Conservation (phyloP, 2,797 vertebrate species). For the Avahi laniger region DNA sequence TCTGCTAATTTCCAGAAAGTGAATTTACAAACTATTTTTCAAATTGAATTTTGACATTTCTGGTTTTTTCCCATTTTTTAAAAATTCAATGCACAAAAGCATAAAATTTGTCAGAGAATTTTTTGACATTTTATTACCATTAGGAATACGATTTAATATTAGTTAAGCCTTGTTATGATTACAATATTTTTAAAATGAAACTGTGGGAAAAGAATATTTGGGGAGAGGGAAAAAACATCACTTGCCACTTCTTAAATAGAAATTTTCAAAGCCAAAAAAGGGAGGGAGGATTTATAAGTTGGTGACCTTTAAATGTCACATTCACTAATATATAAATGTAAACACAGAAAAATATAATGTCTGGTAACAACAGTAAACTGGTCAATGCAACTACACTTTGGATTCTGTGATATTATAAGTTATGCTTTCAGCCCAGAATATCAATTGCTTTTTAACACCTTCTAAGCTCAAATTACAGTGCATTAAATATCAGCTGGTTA, state of each 20-base stretch:
- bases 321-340: conserved; percentile 70
- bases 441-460: conserved; percentile 60
- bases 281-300: conserved; percentile 50
- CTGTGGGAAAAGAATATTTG: conserved; percentile 31
- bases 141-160: conserved; percentile 54
- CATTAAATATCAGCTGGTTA: conserved; percentile 47
- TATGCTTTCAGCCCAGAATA: conserved; percentile 62
- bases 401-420: conserved; percentile 59
- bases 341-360: conserved; percentile 73
- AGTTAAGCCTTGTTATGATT: conserved; percentile 56
- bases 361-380: conserved; percentile 66
- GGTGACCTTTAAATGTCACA: conserved; percentile 78
- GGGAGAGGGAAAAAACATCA: conserved; percentile 24
- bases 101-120: conserved; percentile 38
- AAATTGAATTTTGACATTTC: conserved; percentile 56
- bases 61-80: conserved; percentile 24
- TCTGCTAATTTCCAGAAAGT: conserved; percentile 22
- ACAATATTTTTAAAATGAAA: conserved; percentile 59
- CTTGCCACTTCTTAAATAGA: conserved; percentile 63
- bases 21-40: conserved; percentile 31
- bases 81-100: conserved; percentile 34
- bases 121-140: conserved; percentile 63
- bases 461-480: conserved; percentile 67
- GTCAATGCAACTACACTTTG: conserved; percentile 65
- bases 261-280: conserved; percentile 70